Conservation (phyloP, 2,888 invertebrate genomes). For the Proisotoma minuta region DNA sequence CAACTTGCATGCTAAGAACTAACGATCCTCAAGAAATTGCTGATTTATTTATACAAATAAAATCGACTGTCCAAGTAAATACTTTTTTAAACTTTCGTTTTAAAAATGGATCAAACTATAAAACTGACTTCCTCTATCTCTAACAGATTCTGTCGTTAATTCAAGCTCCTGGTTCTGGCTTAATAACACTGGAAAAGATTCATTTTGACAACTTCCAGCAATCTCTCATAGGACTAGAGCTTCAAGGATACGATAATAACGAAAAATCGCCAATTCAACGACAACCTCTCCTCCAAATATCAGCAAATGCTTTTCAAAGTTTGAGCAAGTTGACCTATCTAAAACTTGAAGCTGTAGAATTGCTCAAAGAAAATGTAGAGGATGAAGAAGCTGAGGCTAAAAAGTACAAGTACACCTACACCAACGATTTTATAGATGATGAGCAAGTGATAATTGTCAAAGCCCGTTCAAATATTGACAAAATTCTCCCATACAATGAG, state of each 20-base stretch:
- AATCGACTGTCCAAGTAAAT: slow-evolving; percentile 32
- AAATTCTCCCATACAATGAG: slow-evolving; percentile 61
- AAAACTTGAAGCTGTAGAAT: slow-evolving; percentile 31
- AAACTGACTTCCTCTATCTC: background rate
- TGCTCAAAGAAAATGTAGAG: slow-evolving; percentile 31
- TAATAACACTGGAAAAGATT: slow-evolving; percentile 53
- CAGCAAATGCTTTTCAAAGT: slow-evolving; percentile 30
- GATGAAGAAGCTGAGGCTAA: slow-evolving; percentile 3
- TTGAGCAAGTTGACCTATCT: slow-evolving; percentile 34
- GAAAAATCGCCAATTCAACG: slow-evolving; percentile 21
- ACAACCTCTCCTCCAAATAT: slow-evolving; percentile 14
- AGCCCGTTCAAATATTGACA: slow-evolving; percentile 2
- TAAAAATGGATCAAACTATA: background rate
- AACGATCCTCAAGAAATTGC: slow-evolving; percentile 15
- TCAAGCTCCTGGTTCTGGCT: slow-evolving; percentile 57
- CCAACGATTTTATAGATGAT: slow-evolving; percentile 22
- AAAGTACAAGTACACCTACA: slow-evolving; percentile 28
- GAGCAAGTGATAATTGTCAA: slow-evolving; percentile 33
- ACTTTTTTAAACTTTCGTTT: background rate
- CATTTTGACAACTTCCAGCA: slow-evolving; percentile 53
- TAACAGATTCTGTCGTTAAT: slow-evolving; percentile 55
- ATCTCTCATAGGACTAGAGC: slow-evolving; percentile 59
- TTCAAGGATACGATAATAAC: slow-evolving; percentile 55
- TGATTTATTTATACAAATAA: slow-evolving; percentile 18
- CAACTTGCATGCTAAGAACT: slow-evolving; percentile 40